These are phyloP conservation scores for Australoheros scitulus DNA, from an alignment of 2,113 vertebrate genomes.

Conservation along the genomic window DNA sequence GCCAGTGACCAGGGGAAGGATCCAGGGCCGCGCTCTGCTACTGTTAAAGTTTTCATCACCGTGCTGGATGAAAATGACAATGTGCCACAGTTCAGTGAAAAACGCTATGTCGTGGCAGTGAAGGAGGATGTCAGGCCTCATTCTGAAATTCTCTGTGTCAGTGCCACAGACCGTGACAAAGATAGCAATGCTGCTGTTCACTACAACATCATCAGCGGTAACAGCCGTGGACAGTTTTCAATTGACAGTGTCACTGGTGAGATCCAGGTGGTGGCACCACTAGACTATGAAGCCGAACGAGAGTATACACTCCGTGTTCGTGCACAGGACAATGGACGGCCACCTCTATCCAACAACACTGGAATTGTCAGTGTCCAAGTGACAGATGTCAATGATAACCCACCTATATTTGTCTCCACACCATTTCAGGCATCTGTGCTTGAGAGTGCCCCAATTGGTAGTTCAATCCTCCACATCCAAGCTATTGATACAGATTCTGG, in stretches of 20 bases:
- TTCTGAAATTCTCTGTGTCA: constrained; percentile 90
- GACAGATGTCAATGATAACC: constrained; percentile 95
- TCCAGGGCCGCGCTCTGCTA: constrained; percentile 89
- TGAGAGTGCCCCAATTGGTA: constrained; percentile 93
- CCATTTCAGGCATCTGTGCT: constrained; percentile 95
- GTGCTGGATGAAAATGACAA: constrained; percentile 99
- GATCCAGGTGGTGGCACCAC: constrained; percentile 91
- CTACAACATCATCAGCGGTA: constrained; percentile 97
- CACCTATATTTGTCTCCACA: constrained; percentile 97
- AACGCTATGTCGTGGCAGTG: constrained; percentile 95
- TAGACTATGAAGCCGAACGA: constrained; percentile 94
- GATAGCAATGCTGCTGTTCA: constrained; percentile 93
- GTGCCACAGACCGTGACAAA: constrained; percentile 91
- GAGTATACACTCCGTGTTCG: constrained; percentile 93
- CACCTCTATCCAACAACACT: constrained; percentile 95
- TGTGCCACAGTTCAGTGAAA: constrained; percentile 95
- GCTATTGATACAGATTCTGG: constrained; percentile 94
- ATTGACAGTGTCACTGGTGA: constrained; percentile 95
- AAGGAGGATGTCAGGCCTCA: constrained; percentile 92
- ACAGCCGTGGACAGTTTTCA: constrained; percentile 95
- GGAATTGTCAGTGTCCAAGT: constrained; percentile 96
- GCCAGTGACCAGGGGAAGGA: constrained; percentile 95
- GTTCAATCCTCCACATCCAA: constrained; percentile 97
- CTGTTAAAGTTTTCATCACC: constrained; percentile 90
- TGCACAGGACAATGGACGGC: constrained; percentile 93